A percentile compares a stretch with the other conserved stretches of the same genome.
Evolutionary conservation across 2,797 vertebrate species (phyloP).

Genomic region (Anguilla obscura): DNA sequence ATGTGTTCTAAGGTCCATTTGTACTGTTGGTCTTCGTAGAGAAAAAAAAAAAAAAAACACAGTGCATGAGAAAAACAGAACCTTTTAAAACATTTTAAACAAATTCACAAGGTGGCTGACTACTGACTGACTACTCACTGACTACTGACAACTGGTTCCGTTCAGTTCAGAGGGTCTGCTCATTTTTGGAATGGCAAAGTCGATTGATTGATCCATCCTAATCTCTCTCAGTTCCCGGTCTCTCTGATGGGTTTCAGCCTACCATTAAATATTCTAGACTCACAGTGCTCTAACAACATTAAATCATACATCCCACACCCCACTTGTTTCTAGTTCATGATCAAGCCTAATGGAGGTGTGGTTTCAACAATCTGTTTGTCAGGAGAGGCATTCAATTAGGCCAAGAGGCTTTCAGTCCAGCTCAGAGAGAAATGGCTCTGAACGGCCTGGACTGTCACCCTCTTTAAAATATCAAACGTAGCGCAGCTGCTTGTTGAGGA

Average conservation of each 20-base stretch:
- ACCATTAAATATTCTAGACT: background rate
- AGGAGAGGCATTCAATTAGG: constrained; percentile 66
- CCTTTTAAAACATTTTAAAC: background rate
- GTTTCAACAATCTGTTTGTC: constrained; percentile 68
- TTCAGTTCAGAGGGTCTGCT: background rate
- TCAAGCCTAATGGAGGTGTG: constrained; percentile 62
- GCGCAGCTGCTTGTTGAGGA: background rate
- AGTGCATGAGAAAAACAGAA: background rate
- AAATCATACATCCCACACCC: constrained; percentile 16
- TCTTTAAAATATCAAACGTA: constrained; percentile 4
- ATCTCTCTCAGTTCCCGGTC: no score
- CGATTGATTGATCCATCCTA: background rate
- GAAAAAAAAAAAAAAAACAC: background rate
- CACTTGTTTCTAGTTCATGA: background rate
- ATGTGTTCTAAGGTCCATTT: background rate
- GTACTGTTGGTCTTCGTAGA: background rate
- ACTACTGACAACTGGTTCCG: background rate
- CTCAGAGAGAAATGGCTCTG: background rate
- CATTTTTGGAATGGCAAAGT: background rate
- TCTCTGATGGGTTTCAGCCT: background rate
- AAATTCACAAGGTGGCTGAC: background rate
- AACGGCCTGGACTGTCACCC: background rate
- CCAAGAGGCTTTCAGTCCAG: constrained; percentile 31
- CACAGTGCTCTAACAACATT: background rate
- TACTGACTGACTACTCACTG: background rate